Percentiles rank a stretch among this genome's conserved stretches.
Evolutionary conservation across 2,888 invertebrate species (phyloP).

Genomic region (Imbricaverruca yamaguchii): DNA sequence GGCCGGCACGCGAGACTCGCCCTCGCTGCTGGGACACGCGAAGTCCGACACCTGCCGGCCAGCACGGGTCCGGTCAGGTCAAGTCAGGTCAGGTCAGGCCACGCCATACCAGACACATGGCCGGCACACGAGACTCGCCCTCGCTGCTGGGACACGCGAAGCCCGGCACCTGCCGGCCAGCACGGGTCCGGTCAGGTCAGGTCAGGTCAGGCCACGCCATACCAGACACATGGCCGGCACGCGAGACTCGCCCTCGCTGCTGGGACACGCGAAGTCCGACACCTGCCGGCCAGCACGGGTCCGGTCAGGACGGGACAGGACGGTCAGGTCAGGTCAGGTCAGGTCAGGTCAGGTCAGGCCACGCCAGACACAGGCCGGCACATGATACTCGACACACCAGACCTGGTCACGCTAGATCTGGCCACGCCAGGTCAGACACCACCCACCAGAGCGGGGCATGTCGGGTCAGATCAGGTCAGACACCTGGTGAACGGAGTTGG

Average conservation of each 20-base stretch:
- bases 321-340: too few species aligned
- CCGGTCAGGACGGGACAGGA: too few species aligned
- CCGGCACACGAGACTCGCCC: constrained; percentile 89
- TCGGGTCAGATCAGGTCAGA: too few species aligned
- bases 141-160: constrained; percentile 89
- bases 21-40: too few species aligned
- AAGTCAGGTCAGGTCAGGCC: too few species aligned
- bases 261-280: constrained; percentile 72
- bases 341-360: constrained; percentile 39
- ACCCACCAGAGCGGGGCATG: background rate
- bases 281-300: too few species aligned
- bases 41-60: too few species aligned
- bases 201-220: constrained; percentile 46
- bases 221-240: constrained; percentile 96
- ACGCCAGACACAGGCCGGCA: constrained; percentile 58
- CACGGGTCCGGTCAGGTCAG: too few species aligned
- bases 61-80: too few species aligned
- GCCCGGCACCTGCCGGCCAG: constrained; percentile 56
- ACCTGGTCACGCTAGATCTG: too few species aligned
- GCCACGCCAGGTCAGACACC: constrained; percentile 87
- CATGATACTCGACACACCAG: constrained; percentile 88
- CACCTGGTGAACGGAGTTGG: too few species aligned
- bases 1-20: too few species aligned
- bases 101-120: constrained; percentile 97
- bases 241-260: constrained; percentile 65